Conservation (phyloP, 1,140 invertebrate species). For the Bactericera cockerelli region DNA sequence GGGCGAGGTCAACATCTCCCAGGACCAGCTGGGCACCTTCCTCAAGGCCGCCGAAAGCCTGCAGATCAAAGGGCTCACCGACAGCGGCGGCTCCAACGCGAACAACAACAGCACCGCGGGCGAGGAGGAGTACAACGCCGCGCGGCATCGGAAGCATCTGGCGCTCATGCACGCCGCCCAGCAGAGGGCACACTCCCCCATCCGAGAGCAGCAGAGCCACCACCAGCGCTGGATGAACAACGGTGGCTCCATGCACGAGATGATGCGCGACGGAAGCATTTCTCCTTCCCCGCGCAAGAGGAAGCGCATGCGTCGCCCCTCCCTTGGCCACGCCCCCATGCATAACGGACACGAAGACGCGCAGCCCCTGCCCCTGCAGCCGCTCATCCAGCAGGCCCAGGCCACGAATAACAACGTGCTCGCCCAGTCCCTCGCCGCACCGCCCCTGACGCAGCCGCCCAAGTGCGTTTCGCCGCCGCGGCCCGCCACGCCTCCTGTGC, state of each 20-base stretch:
- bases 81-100: conserved; percentile 35
- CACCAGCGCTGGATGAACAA: conserved; percentile 8
- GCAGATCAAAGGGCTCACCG: conserved; percentile 81
- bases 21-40: conserved; percentile 77
- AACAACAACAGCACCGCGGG: neutral
- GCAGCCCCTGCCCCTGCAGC: neutral
- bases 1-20: conserved; percentile 86
- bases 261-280: conserved; percentile 21
- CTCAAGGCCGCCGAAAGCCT: conserved; percentile 78
- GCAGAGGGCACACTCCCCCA: neutral
- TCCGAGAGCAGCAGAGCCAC: neutral
- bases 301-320: conserved; percentile 22
- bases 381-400: neutral
- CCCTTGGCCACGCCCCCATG: conserved; percentile 3
- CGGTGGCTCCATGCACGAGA: neutral
- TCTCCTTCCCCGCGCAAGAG: conserved; percentile 25
- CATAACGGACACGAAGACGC: neutral
- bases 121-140: neutral
- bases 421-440: neutral
- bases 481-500: neutral
- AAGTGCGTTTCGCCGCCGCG: neutral
- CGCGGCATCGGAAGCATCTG: neutral
- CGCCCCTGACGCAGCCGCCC: neutral
- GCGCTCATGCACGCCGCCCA: neutral
- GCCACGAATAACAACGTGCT: neutral